phyloP scores from a whole-genome alignment of 2,888 invertebrate genomes.

The Megaustenia siamemsis region DNA sequence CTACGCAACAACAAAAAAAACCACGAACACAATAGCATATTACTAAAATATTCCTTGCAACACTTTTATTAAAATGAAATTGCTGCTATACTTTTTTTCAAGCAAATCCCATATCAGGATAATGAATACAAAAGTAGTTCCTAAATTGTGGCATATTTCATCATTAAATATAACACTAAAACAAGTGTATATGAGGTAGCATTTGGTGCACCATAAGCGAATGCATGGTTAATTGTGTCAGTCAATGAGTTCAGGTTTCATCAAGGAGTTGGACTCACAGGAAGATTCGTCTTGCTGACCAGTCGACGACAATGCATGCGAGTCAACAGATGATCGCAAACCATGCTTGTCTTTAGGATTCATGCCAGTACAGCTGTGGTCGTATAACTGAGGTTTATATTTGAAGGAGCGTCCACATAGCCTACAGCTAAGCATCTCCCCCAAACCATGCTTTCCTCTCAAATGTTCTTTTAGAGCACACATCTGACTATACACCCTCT shows the following conservation, averaged over 20 bases:
- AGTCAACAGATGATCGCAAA: constrained; percentile 7
- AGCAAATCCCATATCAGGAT: too few species aligned
- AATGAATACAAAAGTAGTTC: too few species aligned
- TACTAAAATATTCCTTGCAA: too few species aligned
- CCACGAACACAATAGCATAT: too few species aligned
- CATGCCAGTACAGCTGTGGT: constrained; percentile 51
- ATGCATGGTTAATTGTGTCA: not conserved
- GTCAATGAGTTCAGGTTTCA: not conserved
- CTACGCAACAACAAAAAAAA: too few species aligned
- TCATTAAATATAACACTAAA: too few species aligned
- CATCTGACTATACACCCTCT: constrained; percentile 56
- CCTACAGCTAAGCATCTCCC: constrained; percentile 52
- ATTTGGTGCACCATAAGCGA: not conserved
- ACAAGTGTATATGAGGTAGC: not conserved
- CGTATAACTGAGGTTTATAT: constrained; percentile 56
- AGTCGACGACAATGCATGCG: not conserved
- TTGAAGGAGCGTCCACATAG: constrained; percentile 56
- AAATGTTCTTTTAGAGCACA: constrained; percentile 58
- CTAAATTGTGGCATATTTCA: too few species aligned
- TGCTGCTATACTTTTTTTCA: too few species aligned
- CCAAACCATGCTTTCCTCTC: constrained; percentile 56
- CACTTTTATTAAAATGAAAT: too few species aligned
- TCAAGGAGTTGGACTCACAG: not conserved
- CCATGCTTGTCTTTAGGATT: constrained; percentile 2
- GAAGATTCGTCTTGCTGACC: not conserved